Conservation (phyloP, 2,113 vertebrate genomes). For the Varanus komodoensis region DNA sequence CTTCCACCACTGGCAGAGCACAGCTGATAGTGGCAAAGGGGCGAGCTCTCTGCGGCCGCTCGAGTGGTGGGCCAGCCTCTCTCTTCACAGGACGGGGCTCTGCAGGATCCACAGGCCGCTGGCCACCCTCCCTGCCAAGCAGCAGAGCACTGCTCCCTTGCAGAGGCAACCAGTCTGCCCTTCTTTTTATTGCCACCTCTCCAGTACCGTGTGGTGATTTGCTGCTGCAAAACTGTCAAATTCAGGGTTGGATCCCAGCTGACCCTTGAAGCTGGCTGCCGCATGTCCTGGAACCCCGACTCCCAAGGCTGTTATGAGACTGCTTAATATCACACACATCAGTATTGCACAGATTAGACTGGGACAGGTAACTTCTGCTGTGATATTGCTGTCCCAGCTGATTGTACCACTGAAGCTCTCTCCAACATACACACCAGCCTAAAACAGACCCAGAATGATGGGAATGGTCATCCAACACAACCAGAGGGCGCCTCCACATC, state of each 20-base stretch:
- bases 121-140: no score
- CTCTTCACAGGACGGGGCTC: no score
- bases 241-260: neutral
- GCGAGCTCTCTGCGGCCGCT: no score
- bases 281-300: neutral
- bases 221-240: neutral
- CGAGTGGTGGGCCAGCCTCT: no score
- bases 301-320: neutral
- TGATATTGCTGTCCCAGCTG: neutral
- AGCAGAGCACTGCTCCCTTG: neutral
- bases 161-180: neutral
- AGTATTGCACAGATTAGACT: neutral
- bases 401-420: neutral
- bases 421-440: neutral
- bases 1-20: neutral
- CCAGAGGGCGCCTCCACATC: no score
- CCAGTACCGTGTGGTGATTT: neutral
- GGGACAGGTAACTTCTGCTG: neutral
- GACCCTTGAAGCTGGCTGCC: neutral
- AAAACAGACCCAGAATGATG: neutral
- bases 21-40: no score
- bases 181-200: neutral
- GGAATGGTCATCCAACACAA: no score
- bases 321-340: no score
- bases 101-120: no score